Evolutionary conservation across 2,888 invertebrate species (phyloP).

Genomic region (Lycocerus yunnanus): DNA sequence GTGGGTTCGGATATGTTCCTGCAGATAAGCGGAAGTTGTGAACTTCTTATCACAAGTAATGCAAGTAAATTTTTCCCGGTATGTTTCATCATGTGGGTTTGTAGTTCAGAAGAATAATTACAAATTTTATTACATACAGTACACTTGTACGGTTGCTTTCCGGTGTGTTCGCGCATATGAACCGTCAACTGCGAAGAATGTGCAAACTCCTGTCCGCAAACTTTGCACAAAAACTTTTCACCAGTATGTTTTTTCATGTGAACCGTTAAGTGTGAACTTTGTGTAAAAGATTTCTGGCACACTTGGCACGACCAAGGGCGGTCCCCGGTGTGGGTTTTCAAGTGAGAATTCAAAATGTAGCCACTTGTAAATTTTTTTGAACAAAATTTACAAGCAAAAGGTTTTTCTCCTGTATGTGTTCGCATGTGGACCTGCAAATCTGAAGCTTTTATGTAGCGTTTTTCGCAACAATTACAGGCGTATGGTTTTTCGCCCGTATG

Average conservation of each 20-base stretch:
- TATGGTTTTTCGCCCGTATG: constrained; percentile 61
- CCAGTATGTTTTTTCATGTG: constrained; percentile 64
- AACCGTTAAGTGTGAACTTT: constrained; percentile 63
- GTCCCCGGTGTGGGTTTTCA: constrained; percentile 66
- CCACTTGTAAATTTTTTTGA: constrained; percentile 63
- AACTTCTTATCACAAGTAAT: constrained; percentile 51
- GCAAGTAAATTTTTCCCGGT: constrained; percentile 50
- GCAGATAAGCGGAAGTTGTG: constrained; percentile 49
- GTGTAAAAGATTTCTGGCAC: constrained; percentile 65
- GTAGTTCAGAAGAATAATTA: constrained; percentile 49
- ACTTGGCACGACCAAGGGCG: constrained; percentile 62
- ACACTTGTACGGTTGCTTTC: constrained; percentile 52
- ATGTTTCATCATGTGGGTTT: constrained; percentile 51
- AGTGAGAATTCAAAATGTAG: constrained; percentile 64
- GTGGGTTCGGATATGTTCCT: constrained; percentile 47
- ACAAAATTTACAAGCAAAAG: constrained; percentile 48
- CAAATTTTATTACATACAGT: constrained; percentile 51
- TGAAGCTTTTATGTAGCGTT: constrained; percentile 60
- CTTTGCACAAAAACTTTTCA: constrained; percentile 43
- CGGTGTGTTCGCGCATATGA: constrained; percentile 53
- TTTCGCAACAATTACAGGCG: constrained; percentile 61
- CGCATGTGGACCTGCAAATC: constrained; percentile 60
- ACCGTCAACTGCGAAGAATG: constrained; percentile 53
- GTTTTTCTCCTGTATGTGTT: constrained; percentile 53
- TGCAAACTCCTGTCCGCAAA: constrained; percentile 49